These are phyloP conservation scores for Pediacus dermestoides DNA, from an alignment of 2,888 invertebrate genomes.

Conservation along the genomic window DNA sequence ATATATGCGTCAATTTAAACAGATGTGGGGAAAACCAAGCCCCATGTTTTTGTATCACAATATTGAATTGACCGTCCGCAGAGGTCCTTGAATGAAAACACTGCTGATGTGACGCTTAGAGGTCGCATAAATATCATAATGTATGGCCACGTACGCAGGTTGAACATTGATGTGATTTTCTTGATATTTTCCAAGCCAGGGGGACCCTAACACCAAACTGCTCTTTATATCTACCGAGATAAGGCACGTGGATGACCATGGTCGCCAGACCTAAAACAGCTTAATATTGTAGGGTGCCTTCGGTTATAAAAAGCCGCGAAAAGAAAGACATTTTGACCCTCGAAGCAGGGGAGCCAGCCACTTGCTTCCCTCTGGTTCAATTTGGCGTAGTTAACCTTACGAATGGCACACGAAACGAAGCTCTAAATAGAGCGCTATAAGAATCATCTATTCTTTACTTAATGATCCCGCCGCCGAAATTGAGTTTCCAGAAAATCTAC, in stretches of 20 bases:
- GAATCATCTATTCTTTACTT: slow-evolving; percentile 22
- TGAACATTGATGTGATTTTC: slow-evolving; percentile 34
- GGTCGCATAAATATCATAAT: slow-evolving; percentile 30
- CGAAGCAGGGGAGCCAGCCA: slow-evolving; percentile 29
- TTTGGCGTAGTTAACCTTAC: slow-evolving; percentile 44
- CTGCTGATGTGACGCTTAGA: slow-evolving; percentile 18
- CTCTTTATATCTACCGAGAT: slow-evolving; percentile 30
- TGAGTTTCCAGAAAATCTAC: slow-evolving; percentile 36
- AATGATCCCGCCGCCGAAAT: slow-evolving; percentile 39
- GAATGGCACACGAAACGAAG: slow-evolving; percentile 25
- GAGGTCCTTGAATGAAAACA: no score
- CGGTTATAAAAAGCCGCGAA: slow-evolving; percentile 44
- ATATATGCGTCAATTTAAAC: no score
- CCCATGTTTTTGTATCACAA: no score
- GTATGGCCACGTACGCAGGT: slow-evolving; percentile 33
- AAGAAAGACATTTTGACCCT: slow-evolving; percentile 46
- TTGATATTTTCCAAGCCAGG: slow-evolving; percentile 32
- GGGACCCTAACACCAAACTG: slow-evolving; percentile 25
- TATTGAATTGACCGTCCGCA: no score
- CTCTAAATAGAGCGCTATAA: slow-evolving; percentile 24
- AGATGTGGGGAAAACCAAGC: no score
- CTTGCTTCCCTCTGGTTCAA: slow-evolving; percentile 40
- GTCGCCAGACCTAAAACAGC: slow-evolving; percentile 31
- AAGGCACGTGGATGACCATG: slow-evolving; percentile 28
- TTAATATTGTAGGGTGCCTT: slow-evolving; percentile 34